phyloP scores from a whole-genome alignment of 1,140 invertebrate species.

The Drosophila bocki region DNA sequence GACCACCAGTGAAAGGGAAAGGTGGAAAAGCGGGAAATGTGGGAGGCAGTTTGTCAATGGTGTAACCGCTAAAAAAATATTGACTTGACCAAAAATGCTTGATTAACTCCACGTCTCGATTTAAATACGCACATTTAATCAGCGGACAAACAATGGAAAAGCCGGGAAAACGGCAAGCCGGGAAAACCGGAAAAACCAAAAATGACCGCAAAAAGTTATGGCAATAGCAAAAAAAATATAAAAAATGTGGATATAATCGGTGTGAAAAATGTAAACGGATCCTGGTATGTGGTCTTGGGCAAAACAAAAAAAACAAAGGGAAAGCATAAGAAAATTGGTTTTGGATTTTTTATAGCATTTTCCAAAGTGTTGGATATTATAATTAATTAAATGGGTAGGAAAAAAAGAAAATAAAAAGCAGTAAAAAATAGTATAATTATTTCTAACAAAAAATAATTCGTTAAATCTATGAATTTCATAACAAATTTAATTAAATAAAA shows the following conservation, averaged over 20 bases:
- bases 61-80: constrained; percentile 78
- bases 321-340: neutral
- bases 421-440: neutral
- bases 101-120: constrained; percentile 72
- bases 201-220: constrained; percentile 12
- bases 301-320: neutral
- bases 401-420: neutral
- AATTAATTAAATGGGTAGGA: neutral
- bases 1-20: constrained; percentile 4
- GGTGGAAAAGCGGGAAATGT: constrained; percentile 4
- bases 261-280: constrained; percentile 5
- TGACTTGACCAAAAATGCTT: constrained; percentile 82
- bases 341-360: neutral
- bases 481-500: too few species aligned
- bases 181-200: neutral
- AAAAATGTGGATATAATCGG: neutral
- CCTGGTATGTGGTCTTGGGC: neutral
- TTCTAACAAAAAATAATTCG: neutral
- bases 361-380: neutral
- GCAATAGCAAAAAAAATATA: neutral
- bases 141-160: constrained; percentile 38
- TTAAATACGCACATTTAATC: constrained; percentile 71
- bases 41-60: constrained; percentile 48
- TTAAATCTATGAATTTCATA: neutral
- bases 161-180: neutral